These are phyloP conservation scores for Campoletis raptor DNA, from an alignment of 2,888 invertebrate species.

Conservation along the genomic window DNA sequence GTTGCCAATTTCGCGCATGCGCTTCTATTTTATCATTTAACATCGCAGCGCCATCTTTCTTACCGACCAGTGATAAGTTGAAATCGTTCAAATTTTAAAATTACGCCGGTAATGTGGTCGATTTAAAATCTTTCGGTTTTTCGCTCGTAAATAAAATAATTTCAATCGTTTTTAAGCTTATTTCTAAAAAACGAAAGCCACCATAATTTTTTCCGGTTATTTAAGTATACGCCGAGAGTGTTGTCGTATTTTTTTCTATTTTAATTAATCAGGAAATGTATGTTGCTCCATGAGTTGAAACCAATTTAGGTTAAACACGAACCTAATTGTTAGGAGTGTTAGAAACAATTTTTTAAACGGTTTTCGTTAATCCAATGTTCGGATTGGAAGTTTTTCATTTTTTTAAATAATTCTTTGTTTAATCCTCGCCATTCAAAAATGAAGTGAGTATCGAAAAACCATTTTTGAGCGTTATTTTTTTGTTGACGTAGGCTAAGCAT, in stretches of 20 bases:
- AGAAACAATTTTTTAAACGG: conserved; percentile 11
- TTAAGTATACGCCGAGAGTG: not conserved
- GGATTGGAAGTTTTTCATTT: not conserved
- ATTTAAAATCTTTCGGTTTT: conserved; percentile 53
- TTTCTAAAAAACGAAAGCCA: not conserved
- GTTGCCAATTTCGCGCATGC: conserved; percentile 76
- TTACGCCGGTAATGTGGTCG: conserved; percentile 32
- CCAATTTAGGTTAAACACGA: conserved; percentile 17
- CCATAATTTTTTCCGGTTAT: not conserved
- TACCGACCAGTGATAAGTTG: conserved; percentile 10
- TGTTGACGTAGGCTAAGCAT: conserved; percentile 18
- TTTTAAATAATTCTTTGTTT: not conserved
- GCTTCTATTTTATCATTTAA: conserved; percentile 1
- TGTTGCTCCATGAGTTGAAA: not conserved
- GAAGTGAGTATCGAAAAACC: conserved; percentile 66
- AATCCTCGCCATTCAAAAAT: conserved; percentile 50
- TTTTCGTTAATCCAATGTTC: not conserved
- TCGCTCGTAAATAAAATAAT: conserved; percentile 16
- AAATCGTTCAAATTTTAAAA: not conserved
- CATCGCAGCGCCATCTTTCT: not conserved
- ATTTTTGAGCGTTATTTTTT: not conserved
- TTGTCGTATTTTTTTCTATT: not conserved
- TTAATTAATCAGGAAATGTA: not conserved
- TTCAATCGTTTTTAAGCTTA: not conserved
- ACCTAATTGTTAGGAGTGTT: not conserved